Evolutionary conservation across 2,113 vertebrate species (phyloP), one percentile per base, ranked within the genome.

Genomic region (Malurus melanocephalus): DNA sequence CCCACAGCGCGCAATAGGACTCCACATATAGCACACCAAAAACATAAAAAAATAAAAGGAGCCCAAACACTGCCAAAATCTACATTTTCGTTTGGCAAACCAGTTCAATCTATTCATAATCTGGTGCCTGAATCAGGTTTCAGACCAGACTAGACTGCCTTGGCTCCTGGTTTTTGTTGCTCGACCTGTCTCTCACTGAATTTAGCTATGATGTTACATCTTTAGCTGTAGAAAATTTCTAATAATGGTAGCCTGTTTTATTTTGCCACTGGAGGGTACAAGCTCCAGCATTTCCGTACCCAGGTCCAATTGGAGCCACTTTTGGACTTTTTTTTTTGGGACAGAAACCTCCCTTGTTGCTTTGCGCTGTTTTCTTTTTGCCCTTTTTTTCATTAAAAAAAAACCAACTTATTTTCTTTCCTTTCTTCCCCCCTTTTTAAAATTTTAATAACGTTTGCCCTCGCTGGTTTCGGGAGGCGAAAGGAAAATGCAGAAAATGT

Each of bases 81-180:
- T 98, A 99, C 98, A 98, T 98, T 98, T 98, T 98, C 97, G 71
- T 98, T 98, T 98, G 98, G 98, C 97, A 94, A 97, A 98, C 97
- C 92, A 97, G 97, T 97, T 97, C 94, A 95, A 97, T 96, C 97
- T 97, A 97, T 97, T 98, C 97, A 97, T 98, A 98, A 98, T 98
- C 97, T 97, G 95, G 97, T 96, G 97, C 95, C 93, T 97, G 97
- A 97, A 97, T 98, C 97, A 89, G 96, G 95, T 99, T 98, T 98
- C 98, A 98, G 97, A 96, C 91, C 92, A 95, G 97, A 97, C 97
- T 96, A 97, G 96, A 98, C 97, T 95, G 96, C 95, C 92, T 94
- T 97, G 97, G 96, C 97, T 98, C 96, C 97, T 95, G 97, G 96
- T 94, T 97, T 97, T 97, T 98, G 98, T 98, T 97, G 97, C 97